phyloP scores from a whole-genome alignment of 1,140 invertebrate species.

The Dreissena polymorpha region DNA sequence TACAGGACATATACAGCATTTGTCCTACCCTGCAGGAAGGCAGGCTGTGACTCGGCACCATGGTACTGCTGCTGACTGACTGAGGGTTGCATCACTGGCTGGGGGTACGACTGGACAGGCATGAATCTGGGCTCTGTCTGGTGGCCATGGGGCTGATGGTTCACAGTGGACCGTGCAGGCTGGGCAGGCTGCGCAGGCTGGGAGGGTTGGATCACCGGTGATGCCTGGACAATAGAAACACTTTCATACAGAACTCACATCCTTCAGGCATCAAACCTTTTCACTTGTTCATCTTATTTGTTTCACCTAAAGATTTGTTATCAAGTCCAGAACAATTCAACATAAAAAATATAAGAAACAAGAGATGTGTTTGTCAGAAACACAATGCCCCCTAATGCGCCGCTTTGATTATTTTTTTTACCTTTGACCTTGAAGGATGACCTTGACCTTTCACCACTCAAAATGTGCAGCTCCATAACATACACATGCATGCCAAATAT shows the following conservation, averaged over 20 bases:
- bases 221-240: constrained; percentile 14
- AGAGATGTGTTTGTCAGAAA: no score
- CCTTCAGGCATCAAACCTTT: background rate
- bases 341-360: background rate
- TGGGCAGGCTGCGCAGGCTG: constrained; percentile 34
- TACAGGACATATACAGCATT: no score
- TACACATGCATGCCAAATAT: no score
- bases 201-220: constrained; percentile 30
- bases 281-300: background rate
- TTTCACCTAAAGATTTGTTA: no score
- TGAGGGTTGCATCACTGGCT: constrained; percentile 41
- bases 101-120: constrained; percentile 19
- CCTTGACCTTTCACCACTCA: no score
- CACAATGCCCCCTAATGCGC: no score
- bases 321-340: background rate
- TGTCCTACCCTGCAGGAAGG: constrained; percentile 70
- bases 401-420: no score
- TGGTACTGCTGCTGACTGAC: constrained; percentile 19
- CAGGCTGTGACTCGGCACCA: constrained; percentile 52
- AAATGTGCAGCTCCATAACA: no score
- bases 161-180: background rate
- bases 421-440: no score
- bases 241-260: background rate
- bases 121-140: constrained; percentile 41
- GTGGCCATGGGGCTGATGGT: constrained; percentile 22